Evolutionary conservation across 2,888 invertebrate genomes (phyloP), one percentile per base, ranked within the genome.

Genomic region (Argyra leucocephala): DNA sequence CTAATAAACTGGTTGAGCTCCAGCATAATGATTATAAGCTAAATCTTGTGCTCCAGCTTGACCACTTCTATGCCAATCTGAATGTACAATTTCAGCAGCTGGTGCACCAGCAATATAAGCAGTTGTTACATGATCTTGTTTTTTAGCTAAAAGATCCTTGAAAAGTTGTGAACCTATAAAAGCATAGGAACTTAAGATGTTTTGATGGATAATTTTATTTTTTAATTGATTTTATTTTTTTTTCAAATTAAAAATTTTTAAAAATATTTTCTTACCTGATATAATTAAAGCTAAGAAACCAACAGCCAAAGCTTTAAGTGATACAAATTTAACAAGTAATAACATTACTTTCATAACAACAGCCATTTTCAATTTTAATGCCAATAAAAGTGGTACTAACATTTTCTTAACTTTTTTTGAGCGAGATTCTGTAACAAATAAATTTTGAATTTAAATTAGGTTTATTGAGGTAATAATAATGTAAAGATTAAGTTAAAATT

Each of bases 301-400:
- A 36, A 84, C 82, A 66, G 84, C 85, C 64, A 88, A 79, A 65
- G 86, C 86, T 76, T 86, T 87, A 71, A 87, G 82, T 10, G 87
- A 85, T 63, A 87, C 81, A 67, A 87, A 76, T n/a, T 84, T 84
- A 61, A 88, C 82, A 66, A 83, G 74, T 24, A 84, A 82, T 68
- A 88, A 80, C 61, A 86, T 75, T 26, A 86, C 81, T 36, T 87
- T 86, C 64, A 87, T 75, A 61, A 86, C 78, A 48, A 87, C 80
- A 58, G 83, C 81, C 64, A 85, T 83, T 75, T 87, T 87, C 71
- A 88, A 74, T 74, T 85, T 85, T 73, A 88, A 74, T 23, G 83
- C 81, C 70, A 88, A 75, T 24, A 88, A 78, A 63, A 87, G 74
- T n/a, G 88, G 87, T 61, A 88, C 72, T 26, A 87, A 72, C 72